Evolutionary conservation across 2,888 invertebrate species (phyloP).

Genomic region (Lamproptera curius): DNA sequence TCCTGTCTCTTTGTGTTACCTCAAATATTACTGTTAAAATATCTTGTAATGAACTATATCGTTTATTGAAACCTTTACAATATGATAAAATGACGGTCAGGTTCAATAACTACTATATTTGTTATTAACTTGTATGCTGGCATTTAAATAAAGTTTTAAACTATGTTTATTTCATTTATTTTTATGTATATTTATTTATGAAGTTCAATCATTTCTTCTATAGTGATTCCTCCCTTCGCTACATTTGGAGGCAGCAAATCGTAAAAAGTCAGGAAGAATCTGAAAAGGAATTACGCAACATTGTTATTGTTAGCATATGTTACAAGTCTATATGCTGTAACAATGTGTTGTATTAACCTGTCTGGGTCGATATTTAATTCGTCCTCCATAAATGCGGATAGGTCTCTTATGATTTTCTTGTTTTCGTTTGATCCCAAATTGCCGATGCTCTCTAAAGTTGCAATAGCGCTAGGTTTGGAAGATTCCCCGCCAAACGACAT

Average conservation of each 20-base stretch:
- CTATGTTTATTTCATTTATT: too few species aligned
- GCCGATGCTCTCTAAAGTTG: constrained; percentile 32
- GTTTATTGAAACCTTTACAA: too few species aligned
- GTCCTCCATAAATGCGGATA: constrained; percentile 43
- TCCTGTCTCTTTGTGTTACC: too few species aligned
- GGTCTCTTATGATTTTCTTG: constrained; percentile 36
- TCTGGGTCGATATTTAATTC: constrained; percentile 46
- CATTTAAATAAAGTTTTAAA: too few species aligned
- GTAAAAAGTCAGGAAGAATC: constrained; percentile 54
- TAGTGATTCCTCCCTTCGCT: constrained; percentile 33
- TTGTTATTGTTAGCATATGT: neutral
- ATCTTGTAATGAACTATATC: too few species aligned
- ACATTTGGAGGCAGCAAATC: constrained; percentile 43
- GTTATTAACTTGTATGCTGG: too few species aligned
- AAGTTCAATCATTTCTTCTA: constrained; percentile 9
- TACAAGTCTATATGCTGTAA: neutral
- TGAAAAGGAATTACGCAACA: constrained; percentile 34
- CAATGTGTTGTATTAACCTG: constrained; percentile 27
- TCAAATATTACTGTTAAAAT: too few species aligned
- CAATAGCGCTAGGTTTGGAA: constrained; percentile 25
- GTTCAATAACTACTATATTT: too few species aligned
- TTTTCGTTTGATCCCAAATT: constrained; percentile 31
- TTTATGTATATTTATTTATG: too few species aligned
- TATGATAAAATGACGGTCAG: too few species aligned
- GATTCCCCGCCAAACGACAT: constrained; percentile 28